phyloP scores from a whole-genome alignment of 2,888 invertebrate species.

The Ichneumoninae sp. region DNA sequence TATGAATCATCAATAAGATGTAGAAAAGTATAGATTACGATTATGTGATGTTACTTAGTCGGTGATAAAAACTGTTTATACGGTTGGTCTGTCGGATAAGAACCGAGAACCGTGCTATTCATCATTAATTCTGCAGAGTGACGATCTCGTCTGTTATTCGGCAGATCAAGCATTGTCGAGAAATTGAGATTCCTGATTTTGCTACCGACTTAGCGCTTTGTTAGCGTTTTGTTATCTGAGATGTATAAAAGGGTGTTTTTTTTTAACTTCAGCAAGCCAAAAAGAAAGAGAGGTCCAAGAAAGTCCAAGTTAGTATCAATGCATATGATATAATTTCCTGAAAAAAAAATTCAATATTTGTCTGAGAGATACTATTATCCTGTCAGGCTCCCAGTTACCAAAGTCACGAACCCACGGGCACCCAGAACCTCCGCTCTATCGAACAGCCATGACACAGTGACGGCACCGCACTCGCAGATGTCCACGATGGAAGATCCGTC shows the following conservation, averaged over 20 bases:
- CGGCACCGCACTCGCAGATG: conserved; percentile 75
- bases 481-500: conserved; percentile 76
- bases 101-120: too few species aligned
- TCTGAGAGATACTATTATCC: conserved; percentile 31
- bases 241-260: neutral
- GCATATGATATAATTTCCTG: conserved; percentile 20
- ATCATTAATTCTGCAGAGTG: too few species aligned
- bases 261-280: conserved; percentile 81
- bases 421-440: conserved; percentile 74
- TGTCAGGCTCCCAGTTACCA: conserved; percentile 74
- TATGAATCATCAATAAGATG: too few species aligned
- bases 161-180: too few species aligned
- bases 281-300: conserved; percentile 80
- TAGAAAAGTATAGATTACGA: too few species aligned
- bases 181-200: too few species aligned
- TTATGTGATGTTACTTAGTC: too few species aligned
- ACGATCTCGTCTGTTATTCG: too few species aligned
- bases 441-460: conserved; percentile 73
- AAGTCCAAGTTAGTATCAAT: conserved; percentile 80
- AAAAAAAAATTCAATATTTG: neutral
- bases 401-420: conserved; percentile 74
- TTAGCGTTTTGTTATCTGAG: neutral
- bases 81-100: too few species aligned
- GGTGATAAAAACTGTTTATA: too few species aligned
- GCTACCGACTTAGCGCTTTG: too few species aligned